Evolutionary conservation across 2,888 invertebrate species (phyloP).

Genomic region (Allygus modestus): DNA sequence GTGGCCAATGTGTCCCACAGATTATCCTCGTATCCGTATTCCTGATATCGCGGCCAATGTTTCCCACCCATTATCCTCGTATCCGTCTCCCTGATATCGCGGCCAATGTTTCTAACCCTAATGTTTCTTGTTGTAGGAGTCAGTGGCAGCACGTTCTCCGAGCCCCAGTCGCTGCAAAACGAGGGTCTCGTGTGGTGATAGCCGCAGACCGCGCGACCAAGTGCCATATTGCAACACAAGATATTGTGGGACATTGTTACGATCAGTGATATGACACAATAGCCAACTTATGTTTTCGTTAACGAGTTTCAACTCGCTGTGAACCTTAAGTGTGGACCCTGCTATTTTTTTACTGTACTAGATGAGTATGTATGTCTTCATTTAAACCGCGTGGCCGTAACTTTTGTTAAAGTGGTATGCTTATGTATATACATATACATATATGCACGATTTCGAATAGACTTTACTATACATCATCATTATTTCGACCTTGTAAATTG

Average conservation of each 20-base stretch:
- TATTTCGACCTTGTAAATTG: slow-evolving; percentile 43
- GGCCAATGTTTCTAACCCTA: neutral
- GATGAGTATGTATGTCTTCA: slow-evolving; percentile 51
- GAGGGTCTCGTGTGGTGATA: slow-evolving; percentile 85
- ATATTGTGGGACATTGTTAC: slow-evolving; percentile 45
- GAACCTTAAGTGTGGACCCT: slow-evolving; percentile 55
- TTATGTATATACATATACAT: slow-evolving; percentile 56
- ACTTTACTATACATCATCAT: slow-evolving; percentile 45
- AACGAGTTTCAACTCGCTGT: slow-evolving; percentile 37
- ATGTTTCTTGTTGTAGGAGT: slow-evolving; percentile 72
- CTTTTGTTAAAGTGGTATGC: slow-evolving; percentile 53
- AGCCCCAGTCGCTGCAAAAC: slow-evolving; percentile 84
- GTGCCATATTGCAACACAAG: slow-evolving; percentile 61
- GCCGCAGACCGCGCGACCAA: slow-evolving; percentile 55
- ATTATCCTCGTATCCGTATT: too few relatives aligned
- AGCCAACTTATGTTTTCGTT: slow-evolving; percentile 50
- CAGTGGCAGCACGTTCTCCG: slow-evolving; percentile 80
- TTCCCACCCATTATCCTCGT: too few relatives aligned
- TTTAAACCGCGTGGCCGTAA: slow-evolving; percentile 36
- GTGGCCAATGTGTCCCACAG: too few relatives aligned
- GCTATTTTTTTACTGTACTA: slow-evolving; percentile 59
- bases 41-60: too few relatives aligned
- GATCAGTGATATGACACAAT: slow-evolving; percentile 51
- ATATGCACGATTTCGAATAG: slow-evolving; percentile 57
- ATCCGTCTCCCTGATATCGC: too few relatives aligned